A percentile compares a stretch with the other conserved stretches of the same genome.
Conservation (phyloP, 1,140 invertebrate genomes). For the Meteorus sp. region DNA sequence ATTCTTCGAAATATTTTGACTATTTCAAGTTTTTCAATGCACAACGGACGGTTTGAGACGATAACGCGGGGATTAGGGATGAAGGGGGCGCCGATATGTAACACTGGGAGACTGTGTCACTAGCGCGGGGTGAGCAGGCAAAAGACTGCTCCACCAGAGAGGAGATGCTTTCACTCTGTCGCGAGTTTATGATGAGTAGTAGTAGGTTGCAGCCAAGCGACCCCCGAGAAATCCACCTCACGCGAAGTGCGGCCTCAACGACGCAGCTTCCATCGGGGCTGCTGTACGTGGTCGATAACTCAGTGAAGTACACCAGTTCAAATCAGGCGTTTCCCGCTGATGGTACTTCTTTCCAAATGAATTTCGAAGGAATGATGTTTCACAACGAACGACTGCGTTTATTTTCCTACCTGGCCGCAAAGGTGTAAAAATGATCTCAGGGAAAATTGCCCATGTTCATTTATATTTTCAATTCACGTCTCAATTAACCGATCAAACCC, state of each 20-base stretch:
- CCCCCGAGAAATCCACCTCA: conserved; percentile 15
- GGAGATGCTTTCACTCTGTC: not conserved
- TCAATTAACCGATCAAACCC: no score
- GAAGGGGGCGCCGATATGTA: not conserved
- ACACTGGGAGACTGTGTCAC: not conserved
- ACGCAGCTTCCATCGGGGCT: conserved; percentile 24
- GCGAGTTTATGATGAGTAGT: conserved; percentile 7
- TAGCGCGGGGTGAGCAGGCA: not conserved
- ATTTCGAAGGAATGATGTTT: no score
- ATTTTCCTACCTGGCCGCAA: no score
- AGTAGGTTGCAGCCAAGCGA: no score
- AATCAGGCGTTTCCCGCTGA: conserved; percentile 22
- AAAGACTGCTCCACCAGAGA: conserved; percentile 7
- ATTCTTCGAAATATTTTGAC: no score
- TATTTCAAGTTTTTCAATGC: no score
- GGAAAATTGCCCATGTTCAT: no score
- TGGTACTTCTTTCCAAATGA: not conserved
- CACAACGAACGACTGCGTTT: no score
- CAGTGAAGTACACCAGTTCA: not conserved
- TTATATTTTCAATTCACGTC: no score
- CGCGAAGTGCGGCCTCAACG: conserved; percentile 17
- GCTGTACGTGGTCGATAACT: conserved; percentile 24
- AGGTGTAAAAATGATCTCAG: no score
- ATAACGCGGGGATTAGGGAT: not conserved
- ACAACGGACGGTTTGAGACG: no score